These are phyloP conservation scores for Netelia melanura DNA, from an alignment of 2,888 invertebrate species.

Conservation along the genomic window DNA sequence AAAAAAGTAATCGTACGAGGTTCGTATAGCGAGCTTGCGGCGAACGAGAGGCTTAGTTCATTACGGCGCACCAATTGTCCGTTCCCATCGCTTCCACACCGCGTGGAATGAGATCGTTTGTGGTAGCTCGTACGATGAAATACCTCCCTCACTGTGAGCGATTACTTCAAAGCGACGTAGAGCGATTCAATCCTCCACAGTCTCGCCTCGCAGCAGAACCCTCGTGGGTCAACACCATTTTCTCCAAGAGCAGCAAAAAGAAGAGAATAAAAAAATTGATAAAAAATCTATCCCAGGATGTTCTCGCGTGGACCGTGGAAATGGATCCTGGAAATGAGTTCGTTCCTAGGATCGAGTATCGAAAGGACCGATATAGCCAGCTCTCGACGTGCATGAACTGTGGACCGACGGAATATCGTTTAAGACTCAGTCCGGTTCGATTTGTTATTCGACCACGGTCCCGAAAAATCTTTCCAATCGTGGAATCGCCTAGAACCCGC, in stretches of 20 bases:
- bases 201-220: background rate
- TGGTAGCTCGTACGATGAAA: constrained; percentile 28
- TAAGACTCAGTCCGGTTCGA: background rate
- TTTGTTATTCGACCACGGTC: background rate
- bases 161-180: constrained; percentile 45
- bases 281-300: constrained; percentile 7
- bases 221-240: constrained; percentile 37
- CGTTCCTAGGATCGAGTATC: constrained; percentile 45
- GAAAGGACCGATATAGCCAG: constrained; percentile 13
- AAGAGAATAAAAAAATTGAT: constrained; percentile 18
- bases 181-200: constrained; percentile 33
- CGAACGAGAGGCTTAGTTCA: constrained; percentile 44
- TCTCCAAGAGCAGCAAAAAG: background rate
- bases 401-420: constrained; percentile 15
- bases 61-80: constrained; percentile 38
- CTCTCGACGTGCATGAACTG: background rate
- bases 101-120: constrained; percentile 20
- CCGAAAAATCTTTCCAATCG: constrained; percentile 3
- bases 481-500: background rate
- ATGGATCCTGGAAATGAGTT: constrained; percentile 40
- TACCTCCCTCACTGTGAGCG: constrained; percentile 46
- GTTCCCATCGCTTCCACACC: constrained; percentile 5
- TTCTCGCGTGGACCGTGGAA: constrained; percentile 20
- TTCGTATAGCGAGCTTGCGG: constrained; percentile 32
- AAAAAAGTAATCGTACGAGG: background rate